Evolutionary conservation across 2,888 invertebrate genomes (phyloP).

Genomic region (Mythimna lalbum): DNA sequence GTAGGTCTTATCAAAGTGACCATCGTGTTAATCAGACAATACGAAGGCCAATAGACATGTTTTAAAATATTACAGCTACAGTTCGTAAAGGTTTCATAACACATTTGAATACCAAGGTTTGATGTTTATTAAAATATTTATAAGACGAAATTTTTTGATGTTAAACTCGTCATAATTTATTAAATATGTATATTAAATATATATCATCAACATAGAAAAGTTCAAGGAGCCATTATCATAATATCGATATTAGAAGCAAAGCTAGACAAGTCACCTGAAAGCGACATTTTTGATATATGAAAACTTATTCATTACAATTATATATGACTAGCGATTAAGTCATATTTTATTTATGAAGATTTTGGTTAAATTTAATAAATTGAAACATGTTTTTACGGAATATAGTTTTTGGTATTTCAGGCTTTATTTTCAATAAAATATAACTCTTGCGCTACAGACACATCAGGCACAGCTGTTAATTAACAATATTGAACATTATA

Average conservation of each 20-base stretch:
- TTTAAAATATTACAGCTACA: conserved; percentile 60
- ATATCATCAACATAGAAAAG: conserved; percentile 69
- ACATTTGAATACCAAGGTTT: conserved; percentile 72
- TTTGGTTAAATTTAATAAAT: not conserved
- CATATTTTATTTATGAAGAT: not conserved
- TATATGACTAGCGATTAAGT: not conserved
- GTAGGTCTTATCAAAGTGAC: conserved; percentile 67
- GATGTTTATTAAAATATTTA: conserved; percentile 67
- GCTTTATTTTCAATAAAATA: no score
- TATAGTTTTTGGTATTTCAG: no score
- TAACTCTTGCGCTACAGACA: no score
- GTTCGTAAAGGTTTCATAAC: conserved; percentile 68
- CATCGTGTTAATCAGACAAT: conserved; percentile 71
- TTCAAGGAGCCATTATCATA: conserved; percentile 70
- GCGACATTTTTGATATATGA: not conserved
- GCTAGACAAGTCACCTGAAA: conserved; percentile 7
- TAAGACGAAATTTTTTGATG: conserved; percentile 63
- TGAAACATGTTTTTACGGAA: not conserved
- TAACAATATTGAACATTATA: not conserved
- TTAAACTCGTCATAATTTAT: conserved; percentile 62
- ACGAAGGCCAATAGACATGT: conserved; percentile 68
- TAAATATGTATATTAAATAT: conserved; percentile 65
- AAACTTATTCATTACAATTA: not conserved
- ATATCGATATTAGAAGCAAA: conserved; percentile 23
- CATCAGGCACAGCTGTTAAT: not conserved